These are phyloP conservation scores for Perca fluviatilis DNA, from an alignment of 2,113 vertebrate genomes.

Conservation along the genomic window DNA sequence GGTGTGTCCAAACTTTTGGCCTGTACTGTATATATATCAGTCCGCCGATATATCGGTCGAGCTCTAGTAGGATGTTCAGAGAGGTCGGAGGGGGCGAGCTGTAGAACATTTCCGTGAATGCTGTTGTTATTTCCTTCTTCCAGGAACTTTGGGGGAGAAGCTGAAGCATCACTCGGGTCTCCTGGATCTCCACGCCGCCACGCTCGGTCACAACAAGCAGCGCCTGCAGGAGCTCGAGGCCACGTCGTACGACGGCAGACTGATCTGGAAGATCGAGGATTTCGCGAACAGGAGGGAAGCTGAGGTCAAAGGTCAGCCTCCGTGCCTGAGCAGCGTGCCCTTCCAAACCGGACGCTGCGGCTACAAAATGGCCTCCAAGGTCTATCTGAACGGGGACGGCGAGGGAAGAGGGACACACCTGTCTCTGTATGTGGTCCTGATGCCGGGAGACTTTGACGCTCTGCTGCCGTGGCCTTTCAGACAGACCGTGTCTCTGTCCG, in stretches of 20 bases:
- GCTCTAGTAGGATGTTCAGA: no score
- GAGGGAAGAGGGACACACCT: slow-evolving; percentile 89
- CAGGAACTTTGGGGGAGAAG: slow-evolving; percentile 51
- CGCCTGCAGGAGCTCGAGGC: slow-evolving; percentile 85
- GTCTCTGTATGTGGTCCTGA: slow-evolving; percentile 93
- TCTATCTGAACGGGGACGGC: slow-evolving; percentile 92
- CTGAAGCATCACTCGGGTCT: slow-evolving; percentile 48
- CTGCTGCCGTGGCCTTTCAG: slow-evolving; percentile 93
- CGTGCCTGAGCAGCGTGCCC: slow-evolving; percentile 88
- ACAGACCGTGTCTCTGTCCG: slow-evolving; percentile 85
- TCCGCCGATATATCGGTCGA: no score
- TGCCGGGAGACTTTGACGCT: slow-evolving; percentile 93
- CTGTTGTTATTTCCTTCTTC: not conserved
- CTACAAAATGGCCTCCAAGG: slow-evolving; percentile 89
- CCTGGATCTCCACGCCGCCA: slow-evolving; percentile 50
- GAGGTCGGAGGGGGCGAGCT: no score
- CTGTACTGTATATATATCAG: no score
- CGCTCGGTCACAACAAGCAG: slow-evolving; percentile 43
- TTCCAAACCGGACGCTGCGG: slow-evolving; percentile 93
- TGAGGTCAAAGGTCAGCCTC: slow-evolving; percentile 80
- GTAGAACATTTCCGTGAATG: not conserved
- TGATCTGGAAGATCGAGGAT: slow-evolving; percentile 94
- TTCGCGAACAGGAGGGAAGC: slow-evolving; percentile 87
- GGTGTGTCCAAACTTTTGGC: no score
- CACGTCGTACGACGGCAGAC: slow-evolving; percentile 89